Conservation (phyloP, 2,888 invertebrate genomes). For the Buathra laborator region DNA sequence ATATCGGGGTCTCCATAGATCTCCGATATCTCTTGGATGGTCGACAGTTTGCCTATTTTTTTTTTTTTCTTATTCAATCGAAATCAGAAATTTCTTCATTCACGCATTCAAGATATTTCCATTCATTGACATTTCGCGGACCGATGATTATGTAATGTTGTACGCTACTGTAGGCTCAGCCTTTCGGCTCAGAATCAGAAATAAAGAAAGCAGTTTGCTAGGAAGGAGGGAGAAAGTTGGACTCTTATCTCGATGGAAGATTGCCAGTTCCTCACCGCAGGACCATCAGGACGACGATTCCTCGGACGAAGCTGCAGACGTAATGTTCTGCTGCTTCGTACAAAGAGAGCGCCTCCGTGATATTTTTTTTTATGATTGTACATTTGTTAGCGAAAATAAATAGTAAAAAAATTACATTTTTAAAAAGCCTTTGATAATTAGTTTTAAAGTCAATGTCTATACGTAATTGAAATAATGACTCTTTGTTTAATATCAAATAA, state of each 20-base stretch:
- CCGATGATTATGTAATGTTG: constrained; percentile 2
- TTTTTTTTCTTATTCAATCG: background rate
- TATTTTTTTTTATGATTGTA: background rate
- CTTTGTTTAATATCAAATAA: no score
- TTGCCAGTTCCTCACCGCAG: constrained; percentile 30
- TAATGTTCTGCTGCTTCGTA: background rate
- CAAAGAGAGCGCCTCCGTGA: background rate
- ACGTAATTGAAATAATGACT: no score
- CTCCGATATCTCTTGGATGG: constrained; percentile 17
- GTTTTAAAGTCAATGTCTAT: no score
- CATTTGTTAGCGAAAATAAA: background rate
- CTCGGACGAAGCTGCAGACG: background rate
- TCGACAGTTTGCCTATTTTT: constrained; percentile 1
- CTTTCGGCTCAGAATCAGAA: background rate
- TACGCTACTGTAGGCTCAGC: background rate
- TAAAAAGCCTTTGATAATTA: no score
- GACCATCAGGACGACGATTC: constrained; percentile 14
- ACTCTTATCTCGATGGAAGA: constrained; percentile 28
- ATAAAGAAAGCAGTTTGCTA: constrained; percentile 3
- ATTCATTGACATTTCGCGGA: constrained; percentile 19
- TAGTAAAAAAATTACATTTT: no score
- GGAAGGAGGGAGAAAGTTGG: background rate
- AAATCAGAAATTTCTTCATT: constrained; percentile 18
- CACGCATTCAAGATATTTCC: constrained; percentile 1
- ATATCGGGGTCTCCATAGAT: background rate